Evolutionary conservation across 2,888 invertebrate genomes (phyloP).

Genomic region (Mellilla xanthometata): DNA sequence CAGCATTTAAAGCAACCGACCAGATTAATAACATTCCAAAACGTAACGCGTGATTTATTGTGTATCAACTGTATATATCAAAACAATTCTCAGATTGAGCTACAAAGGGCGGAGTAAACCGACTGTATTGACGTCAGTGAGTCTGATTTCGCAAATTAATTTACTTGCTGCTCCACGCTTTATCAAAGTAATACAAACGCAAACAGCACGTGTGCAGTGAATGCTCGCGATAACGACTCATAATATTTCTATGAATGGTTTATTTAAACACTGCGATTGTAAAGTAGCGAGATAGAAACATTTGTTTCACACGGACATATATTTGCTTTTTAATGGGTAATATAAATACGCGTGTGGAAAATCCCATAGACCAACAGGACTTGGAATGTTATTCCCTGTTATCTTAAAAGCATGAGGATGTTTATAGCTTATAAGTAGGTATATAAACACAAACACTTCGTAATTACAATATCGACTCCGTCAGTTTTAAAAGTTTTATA

Average conservation of each 20-base stretch:
- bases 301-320: not conserved
- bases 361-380: not conserved
- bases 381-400: conserved; percentile 7
- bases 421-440: too few species aligned
- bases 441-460: too few species aligned
- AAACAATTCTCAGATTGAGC: conserved; percentile 2
- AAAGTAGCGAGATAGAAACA: conserved; percentile 22
- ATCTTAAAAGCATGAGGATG: not conserved
- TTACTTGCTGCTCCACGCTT: conserved; percentile 25
- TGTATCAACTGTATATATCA: not conserved
- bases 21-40: too few species aligned
- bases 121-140: conserved; percentile 31
- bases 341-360: not conserved
- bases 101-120: conserved; percentile 13
- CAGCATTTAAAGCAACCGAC: too few species aligned
- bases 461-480: too few species aligned
- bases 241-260: conserved; percentile 26
- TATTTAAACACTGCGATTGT: conserved; percentile 24
- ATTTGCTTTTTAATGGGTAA: not conserved
- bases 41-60: too few species aligned
- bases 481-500: too few species aligned
- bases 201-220: conserved; percentile 40
- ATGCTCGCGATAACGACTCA: conserved; percentile 40
- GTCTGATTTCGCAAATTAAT: conserved; percentile 28
- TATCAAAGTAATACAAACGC: conserved; percentile 38